Evolutionary conservation across 2,113 vertebrate species (phyloP), one percentile per base, ranked within the genome.

Genomic region (Sciurus niger): DNA sequence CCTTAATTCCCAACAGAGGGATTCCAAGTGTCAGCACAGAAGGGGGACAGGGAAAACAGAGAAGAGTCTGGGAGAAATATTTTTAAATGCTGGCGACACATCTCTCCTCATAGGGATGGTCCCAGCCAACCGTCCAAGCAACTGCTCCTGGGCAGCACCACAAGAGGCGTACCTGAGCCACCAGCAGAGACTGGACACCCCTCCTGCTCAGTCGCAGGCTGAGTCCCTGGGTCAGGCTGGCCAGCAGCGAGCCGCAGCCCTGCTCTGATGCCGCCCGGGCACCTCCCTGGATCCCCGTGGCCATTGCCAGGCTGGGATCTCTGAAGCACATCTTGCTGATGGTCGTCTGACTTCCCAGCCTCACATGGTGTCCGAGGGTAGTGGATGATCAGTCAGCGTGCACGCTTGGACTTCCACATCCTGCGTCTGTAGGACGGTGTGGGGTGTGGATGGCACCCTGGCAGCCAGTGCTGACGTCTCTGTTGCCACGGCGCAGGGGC

Each of bases 21-120:
- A 22, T 13, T n/a, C 32, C 43, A 17, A 7, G 0, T 1, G 0
- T 63, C 51, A 2, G 46, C 0, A 12, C 37, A 8, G 68, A 2
- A 8, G 0, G 14, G 16, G 37, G 68, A 4, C 8, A 28, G 14
- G 79, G 34, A 37, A 48, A 65, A 37, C 0, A 9, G 9, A 2
- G 8, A 20, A 18, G 11, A 14, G 30, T 58, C 37, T 32, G 34
- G 13, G 60, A 77, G 46, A 73, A 40, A 6, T 5, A 74, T 10
- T 48, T 78, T 4, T 37, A 4, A 34, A 20, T 24, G 1, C 8
- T 30, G 43, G 48, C 20, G 48, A 43, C 70, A 74, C 60, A 40
- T 30, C 53, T 70, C 60, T 40, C 18, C 77, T 58, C 58, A 22
- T 2, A 4, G 22, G 9, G 32, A 24, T 24, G 30, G 10, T 34